phyloP scores from a whole-genome alignment of 2,888 invertebrate genomes.

The Saturnia japonica region DNA sequence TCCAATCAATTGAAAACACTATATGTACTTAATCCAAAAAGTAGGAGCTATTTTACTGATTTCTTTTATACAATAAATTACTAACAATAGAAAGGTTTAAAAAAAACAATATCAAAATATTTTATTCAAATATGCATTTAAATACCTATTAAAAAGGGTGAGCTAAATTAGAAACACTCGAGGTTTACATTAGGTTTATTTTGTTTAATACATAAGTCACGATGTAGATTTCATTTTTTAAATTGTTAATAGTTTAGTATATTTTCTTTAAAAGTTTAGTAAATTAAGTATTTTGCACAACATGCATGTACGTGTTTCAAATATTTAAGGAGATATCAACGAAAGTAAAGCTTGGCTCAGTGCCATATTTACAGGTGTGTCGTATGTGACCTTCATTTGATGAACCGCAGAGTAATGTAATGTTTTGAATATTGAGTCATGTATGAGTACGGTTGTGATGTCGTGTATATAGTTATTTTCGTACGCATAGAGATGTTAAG shows the following conservation, averaged over 20 bases:
- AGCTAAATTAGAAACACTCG: no score
- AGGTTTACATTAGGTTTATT: no score
- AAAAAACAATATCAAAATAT: background rate
- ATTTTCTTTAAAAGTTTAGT: background rate
- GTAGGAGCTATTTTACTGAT: background rate
- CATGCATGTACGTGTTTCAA: background rate
- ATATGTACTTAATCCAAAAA: no score
- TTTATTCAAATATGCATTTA: no score
- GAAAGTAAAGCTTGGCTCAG: conserved; percentile 16
- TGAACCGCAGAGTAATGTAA: background rate
- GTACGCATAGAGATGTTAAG: background rate
- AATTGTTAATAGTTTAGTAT: no score
- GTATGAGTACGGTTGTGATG: background rate
- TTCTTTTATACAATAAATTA: background rate
- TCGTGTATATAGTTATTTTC: background rate
- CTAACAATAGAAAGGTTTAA: background rate
- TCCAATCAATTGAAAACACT: background rate
- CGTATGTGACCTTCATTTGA: conserved; percentile 13
- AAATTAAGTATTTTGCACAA: background rate
- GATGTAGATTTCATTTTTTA: no score
- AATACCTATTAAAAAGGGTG: no score
- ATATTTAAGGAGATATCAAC: conserved; percentile 4
- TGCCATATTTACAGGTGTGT: conserved; percentile 6
- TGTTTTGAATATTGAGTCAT: conserved; percentile 9
- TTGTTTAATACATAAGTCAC: no score